Evolutionary conservation across 2,797 vertebrate species (phyloP), one percentile per base, ranked within the genome.

Genomic region (Bovichtus variegatus): DNA sequence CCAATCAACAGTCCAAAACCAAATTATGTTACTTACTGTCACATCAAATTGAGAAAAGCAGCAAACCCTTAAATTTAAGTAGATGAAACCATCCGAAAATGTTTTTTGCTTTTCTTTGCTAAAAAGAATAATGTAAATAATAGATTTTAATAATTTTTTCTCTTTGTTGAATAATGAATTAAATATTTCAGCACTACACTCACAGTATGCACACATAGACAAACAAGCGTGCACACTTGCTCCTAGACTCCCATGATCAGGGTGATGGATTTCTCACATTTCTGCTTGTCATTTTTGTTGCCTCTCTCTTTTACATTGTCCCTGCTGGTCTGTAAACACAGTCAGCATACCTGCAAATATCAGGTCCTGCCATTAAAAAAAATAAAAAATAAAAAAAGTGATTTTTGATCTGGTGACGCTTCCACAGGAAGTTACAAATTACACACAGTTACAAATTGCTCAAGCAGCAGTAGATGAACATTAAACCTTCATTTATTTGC

Each of bases 401-500:
- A 18, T 54, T 62, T 50, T 27, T 2, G 21, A 59, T 65, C 2
- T 36, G 27, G 12, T 58, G n/a, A 55, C 18, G 9, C 16, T 51
- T 34, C 3, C 2, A 18, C 13, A 13, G 16, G 19, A n/a, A n/a
- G 34, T 23, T 58, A 8, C 12, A 8, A 21, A 15, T 38, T 7
- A n/a, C n/a, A n/a, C n/a, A n/a, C n/a, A n/a, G 40, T 54, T 44
- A 54, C 12, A 63, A 10, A 46, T 51, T 53, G 13, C 36, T 38
- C n/a, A 10, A 40, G 7, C 19, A 46, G 29, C 18, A 29, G 13
- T 19, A 18, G 31, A 51, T 63, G 19, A 66, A 54, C 10, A 41
- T 4, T 13, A 57, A 46, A 43, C 8, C 16, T 49, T 53, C 47
- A 59, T 67, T 63, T 40, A n/a, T 71, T 64, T 71, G 38, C 11